phyloP scores from a whole-genome alignment of 1,140 invertebrate species.

The Ips typographus region DNA sequence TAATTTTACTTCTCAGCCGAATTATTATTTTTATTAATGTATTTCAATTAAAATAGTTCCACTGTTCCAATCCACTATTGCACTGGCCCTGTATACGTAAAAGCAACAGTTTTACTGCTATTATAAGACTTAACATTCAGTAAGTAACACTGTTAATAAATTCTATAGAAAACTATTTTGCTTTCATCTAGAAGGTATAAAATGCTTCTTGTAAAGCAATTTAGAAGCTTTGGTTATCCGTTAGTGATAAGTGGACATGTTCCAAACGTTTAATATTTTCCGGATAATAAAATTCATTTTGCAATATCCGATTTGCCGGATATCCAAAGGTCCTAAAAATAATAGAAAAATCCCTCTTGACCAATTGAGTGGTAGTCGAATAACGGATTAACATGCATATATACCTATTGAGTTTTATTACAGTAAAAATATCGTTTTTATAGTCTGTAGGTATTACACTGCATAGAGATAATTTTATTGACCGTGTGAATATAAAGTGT shows the following conservation, averaged over 20 bases:
- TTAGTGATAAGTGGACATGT: neutral
- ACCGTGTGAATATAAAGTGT: neutral
- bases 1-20: too few species aligned
- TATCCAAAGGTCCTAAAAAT: neutral
- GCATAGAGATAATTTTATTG: neutral
- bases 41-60: too few species aligned
- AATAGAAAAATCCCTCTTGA: neutral
- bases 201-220: constrained; percentile 32
- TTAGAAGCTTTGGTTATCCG: constrained; percentile 15
- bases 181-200: constrained; percentile 33
- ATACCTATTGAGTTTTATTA: too few species aligned
- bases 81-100: too few species aligned
- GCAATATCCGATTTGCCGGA: neutral
- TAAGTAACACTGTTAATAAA: constrained; percentile 27
- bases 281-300: neutral
- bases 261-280: neutral
- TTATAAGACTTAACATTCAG: neutral
- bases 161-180: constrained; percentile 36
- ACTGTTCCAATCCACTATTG: too few species aligned
- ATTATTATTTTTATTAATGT: too few species aligned
- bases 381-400: neutral
- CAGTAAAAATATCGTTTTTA: too few species aligned
- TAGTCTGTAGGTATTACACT: too few species aligned
- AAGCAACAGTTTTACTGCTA: too few species aligned
- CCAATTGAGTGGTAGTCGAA: neutral